These are phyloP conservation scores for Dasysyrphus tricinctus DNA, from an alignment of 2,888 invertebrate genomes.

Conservation along the genomic window DNA sequence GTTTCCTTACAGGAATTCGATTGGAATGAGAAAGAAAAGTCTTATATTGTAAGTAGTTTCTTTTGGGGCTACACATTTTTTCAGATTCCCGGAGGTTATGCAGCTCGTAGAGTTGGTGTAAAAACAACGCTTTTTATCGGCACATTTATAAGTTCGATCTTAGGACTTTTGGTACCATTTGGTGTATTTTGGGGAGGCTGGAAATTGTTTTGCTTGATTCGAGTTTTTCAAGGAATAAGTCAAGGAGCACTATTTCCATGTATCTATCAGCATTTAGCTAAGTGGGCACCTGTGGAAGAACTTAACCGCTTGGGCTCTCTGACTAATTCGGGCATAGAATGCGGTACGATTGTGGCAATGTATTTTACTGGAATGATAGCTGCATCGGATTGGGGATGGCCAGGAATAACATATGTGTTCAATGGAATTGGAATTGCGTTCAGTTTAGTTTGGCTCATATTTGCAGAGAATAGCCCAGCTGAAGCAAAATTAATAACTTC, in stretches of 20 bases:
- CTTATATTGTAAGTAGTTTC: slow-evolving; percentile 85
- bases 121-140: slow-evolving; percentile 85
- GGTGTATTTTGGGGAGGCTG: slow-evolving; percentile 87
- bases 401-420: slow-evolving; percentile 86
- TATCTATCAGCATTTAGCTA: slow-evolving; percentile 86
- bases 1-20: slow-evolving; percentile 69
- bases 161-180: slow-evolving; percentile 87
- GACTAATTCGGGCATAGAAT: slow-evolving; percentile 85
- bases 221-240: slow-evolving; percentile 86
- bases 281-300: slow-evolving; percentile 87
- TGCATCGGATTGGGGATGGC: slow-evolving; percentile 85
- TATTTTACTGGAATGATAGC: slow-evolving; percentile 86
- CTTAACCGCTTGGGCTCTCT: slow-evolving; percentile 86
- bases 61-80: slow-evolving; percentile 86
- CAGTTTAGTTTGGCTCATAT: slow-evolving; percentile 84
- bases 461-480: slow-evolving; percentile 85
- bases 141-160: slow-evolving; percentile 85
- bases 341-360: slow-evolving; percentile 86
- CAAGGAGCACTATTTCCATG: slow-evolving; percentile 87
- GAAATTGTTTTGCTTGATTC: slow-evolving; percentile 84
- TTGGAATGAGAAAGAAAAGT: slow-evolving; percentile 84
- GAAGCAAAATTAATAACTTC: slow-evolving; percentile 84
- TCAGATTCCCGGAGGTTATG: slow-evolving; percentile 86
- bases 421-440: slow-evolving; percentile 84
- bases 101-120: slow-evolving; percentile 88